Evolutionary conservation across 1,140 invertebrate genomes (phyloP), one percentile per base, ranked within the genome.

Genomic region (Acromyrmex charruanus): DNA sequence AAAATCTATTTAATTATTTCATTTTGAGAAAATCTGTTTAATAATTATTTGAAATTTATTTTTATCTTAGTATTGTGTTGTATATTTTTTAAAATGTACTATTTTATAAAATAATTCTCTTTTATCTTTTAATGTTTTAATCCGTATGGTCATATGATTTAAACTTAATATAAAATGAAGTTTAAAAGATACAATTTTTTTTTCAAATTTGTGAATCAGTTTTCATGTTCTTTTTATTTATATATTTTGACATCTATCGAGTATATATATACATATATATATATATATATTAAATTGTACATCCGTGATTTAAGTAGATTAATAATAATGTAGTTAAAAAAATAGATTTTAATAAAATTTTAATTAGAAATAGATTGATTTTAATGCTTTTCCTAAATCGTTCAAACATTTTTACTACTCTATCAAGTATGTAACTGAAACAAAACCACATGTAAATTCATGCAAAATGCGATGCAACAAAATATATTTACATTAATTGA

Each of bases 401-500:
- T 74, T 6, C 10, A n/a, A 14, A 28, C n/a, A 14, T 66, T 51
- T 51, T 14, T 21, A 18, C 1, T 35, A 35, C 18, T 59, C 58
- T 63, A 25, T 25, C 25, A 21, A 25, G 21, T 49, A 39, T 21
- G n/a, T 68, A 28, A 68, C 14, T 21, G 35, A 49, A 28, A 28
- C 53, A n/a, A n/a, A 44, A 31, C 5, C 21, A 21, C n/a, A 49
- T 74, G 68, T n/a, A 82, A 69, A 80, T 80, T 35, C 49, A 80
- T 80, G 65, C 21, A 69, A 51, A 69, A 51, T 25, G 4, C n/a
- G 14, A 51, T 39, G 68, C 68, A 55, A 74, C 55, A 61, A 74
- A 61, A 74, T 84, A 75, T 55, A 84, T 74, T 74, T 74, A 72
- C 55, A 74, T 74, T 44, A 44, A 59, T 49, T 74, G 35, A 72